Percentiles rank a stretch among this genome's conserved stretches.
Evolutionary conservation across 2,888 invertebrate genomes (phyloP).

Genomic region (Pseudococcus viburni): DNA sequence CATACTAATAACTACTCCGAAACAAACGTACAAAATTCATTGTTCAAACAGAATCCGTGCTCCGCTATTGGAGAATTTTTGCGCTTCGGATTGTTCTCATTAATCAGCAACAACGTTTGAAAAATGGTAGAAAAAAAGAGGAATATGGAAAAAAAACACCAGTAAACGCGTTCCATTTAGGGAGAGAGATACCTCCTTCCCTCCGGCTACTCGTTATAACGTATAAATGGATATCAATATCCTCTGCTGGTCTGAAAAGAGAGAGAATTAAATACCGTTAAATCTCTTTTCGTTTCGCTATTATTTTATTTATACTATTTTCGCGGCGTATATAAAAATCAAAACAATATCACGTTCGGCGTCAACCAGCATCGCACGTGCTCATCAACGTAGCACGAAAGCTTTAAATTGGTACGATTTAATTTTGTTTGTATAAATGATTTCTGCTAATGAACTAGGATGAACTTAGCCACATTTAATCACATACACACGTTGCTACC

Average conservation of each 20-base stretch:
- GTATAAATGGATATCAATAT: conserved; percentile 28
- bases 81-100: conserved; percentile 12
- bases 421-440: conserved; percentile 50
- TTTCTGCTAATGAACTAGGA: conserved; percentile 43
- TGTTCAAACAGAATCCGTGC: conserved; percentile 13
- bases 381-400: conserved; percentile 11
- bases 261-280: conserved; percentile 18
- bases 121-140: not conserved
- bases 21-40: conserved; percentile 6
- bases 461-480: conserved; percentile 53
- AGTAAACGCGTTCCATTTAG: not conserved
- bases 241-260: not conserved
- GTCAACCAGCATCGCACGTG: conserved; percentile 28
- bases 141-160: not conserved
- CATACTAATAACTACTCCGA: conserved; percentile 6
- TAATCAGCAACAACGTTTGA: conserved; percentile 15
- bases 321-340: not conserved
- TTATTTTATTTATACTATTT: conserved; percentile 14
- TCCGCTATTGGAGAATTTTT: conserved; percentile 1
- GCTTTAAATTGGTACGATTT: conserved; percentile 33
- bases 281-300: conserved; percentile 15
- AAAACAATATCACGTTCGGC: conserved; percentile 32
- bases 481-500: conserved; percentile 6
- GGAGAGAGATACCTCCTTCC: not conserved
- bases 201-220: not conserved